A percentile compares a stretch with the other conserved stretches of the same genome.
phyloP scores from a whole-genome alignment of 1,140 invertebrate species.

The Neuroterus valhalla region DNA sequence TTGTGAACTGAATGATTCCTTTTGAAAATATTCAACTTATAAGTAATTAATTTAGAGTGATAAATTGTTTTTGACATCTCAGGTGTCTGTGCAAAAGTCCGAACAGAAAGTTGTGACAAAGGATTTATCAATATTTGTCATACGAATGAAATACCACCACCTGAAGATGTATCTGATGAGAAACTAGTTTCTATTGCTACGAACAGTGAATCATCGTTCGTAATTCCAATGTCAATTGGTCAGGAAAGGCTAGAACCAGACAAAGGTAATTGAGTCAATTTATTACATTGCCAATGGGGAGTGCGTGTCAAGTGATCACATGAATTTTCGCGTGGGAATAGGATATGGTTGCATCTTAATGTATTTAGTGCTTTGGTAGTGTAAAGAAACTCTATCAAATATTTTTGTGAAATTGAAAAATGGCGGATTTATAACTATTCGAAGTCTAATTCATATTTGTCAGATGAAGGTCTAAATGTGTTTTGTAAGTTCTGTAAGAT shows the following conservation, averaged over 20 bases:
- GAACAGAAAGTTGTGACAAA: constrained; percentile 81
- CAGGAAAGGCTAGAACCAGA: constrained; percentile 85
- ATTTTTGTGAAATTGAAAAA: no score
- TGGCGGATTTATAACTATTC: no score
- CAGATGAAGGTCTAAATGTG: no score
- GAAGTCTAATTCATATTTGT: no score
- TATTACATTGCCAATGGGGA: no score
- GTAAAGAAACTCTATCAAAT: no score
- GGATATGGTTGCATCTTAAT: no score
- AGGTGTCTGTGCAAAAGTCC: constrained; percentile 92
- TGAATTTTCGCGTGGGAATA: no score
- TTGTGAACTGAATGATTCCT: no score
- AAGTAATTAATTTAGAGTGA: neutral
- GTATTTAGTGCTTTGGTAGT: no score
- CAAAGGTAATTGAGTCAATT: constrained; percentile 73
- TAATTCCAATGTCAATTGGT: constrained; percentile 92
- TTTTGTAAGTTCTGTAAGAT: no score
- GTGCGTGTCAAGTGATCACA: no score
- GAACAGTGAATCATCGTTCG: constrained; percentile 83
- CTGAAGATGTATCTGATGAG: constrained; percentile 86
- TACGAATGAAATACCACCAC: constrained; percentile 84
- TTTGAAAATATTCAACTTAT: constrained; percentile 2
- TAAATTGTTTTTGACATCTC: constrained; percentile 50
- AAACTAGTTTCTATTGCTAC: constrained; percentile 83
- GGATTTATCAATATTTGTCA: constrained; percentile 88